A percentile compares a stretch with the other conserved stretches of the same genome.
Conservation (phyloP, 2,797 vertebrate species). For the Eutrigla gurnardus region DNA sequence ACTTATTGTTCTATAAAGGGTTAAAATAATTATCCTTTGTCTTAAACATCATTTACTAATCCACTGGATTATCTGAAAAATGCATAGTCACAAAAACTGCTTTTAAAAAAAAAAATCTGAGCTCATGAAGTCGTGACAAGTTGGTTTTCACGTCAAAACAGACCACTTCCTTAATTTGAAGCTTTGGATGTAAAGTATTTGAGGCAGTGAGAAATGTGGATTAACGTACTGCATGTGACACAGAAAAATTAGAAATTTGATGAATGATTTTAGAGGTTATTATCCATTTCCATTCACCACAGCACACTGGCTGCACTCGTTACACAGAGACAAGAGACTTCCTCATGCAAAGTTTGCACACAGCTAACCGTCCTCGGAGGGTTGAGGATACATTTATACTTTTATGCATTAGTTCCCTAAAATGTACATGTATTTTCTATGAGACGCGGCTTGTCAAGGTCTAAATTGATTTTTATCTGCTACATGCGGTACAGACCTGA, state of each 20-base stretch:
- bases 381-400: slow-evolving; percentile 10
- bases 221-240: not conserved
- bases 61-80: not conserved
- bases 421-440: slow-evolving; percentile 20
- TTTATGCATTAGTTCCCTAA: slow-evolving; percentile 12
- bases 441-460: slow-evolving; percentile 32
- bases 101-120: not conserved
- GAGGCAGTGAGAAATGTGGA: not conserved
- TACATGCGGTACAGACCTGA: slow-evolving; percentile 9
- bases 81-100: not conserved
- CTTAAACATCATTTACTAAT: not conserved
- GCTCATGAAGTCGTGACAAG: not conserved
- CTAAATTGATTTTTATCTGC: slow-evolving; percentile 28
- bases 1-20: not conserved
- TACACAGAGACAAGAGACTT: not conserved
- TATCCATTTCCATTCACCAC: no score
- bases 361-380: slow-evolving; percentile 11
- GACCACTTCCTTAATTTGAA: slow-evolving; percentile 5
- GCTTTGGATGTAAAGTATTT: not conserved
- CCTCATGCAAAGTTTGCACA: slow-evolving; percentile 13
- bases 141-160: slow-evolving; percentile 16
- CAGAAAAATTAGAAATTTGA: not conserved
- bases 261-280: not conserved
- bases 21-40: not conserved
- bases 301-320: no score